Conservation (phyloP, 1,140 invertebrate species). For the Drosophila pandora region DNA sequence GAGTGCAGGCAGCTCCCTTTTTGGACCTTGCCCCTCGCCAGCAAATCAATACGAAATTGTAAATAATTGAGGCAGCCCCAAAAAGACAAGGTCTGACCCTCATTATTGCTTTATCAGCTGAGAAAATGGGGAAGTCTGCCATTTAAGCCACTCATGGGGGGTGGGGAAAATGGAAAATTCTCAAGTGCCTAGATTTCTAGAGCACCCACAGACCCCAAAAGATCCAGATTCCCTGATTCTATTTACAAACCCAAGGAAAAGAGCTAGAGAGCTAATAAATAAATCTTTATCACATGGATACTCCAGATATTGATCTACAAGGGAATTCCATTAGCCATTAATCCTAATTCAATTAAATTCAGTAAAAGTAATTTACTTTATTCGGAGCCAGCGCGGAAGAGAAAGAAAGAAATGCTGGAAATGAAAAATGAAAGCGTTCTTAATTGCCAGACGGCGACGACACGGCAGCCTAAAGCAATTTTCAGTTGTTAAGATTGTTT, state of each 20-base stretch:
- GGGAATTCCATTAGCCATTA: conserved; percentile 35
- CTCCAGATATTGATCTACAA: conserved; percentile 14
- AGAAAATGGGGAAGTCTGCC: conserved; percentile 11
- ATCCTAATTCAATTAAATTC: conserved; percentile 77
- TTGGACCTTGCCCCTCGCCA: conserved; percentile 31
- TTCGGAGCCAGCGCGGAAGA: conserved; percentile 33
- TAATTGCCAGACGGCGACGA: conserved; percentile 63
- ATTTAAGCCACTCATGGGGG: conserved; percentile 40
- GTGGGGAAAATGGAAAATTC: conserved; percentile 51
- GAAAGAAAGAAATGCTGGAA: conserved; percentile 60
- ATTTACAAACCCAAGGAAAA: conserved; percentile 44
- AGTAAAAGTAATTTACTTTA: conserved; percentile 67
- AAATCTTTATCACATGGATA: conserved; percentile 17
- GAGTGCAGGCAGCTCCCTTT: conserved; percentile 16
- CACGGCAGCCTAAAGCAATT: conserved; percentile 52
- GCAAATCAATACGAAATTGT: conserved; percentile 72
- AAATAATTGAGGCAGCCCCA: conserved; percentile 61
- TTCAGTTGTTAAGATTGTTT: conserved; percentile 19
- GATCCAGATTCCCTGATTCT: conserved; percentile 40
- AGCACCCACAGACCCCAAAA: conserved; percentile 10
- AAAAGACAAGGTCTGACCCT: conserved; percentile 49
- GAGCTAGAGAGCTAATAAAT: conserved; percentile 28
- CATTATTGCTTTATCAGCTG: conserved; percentile 71
- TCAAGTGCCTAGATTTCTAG: conserved; percentile 65
- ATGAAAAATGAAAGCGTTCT: conserved; percentile 78